Conservation (phyloP, 2,113 vertebrate genomes). For the Abramis brama region DNA sequence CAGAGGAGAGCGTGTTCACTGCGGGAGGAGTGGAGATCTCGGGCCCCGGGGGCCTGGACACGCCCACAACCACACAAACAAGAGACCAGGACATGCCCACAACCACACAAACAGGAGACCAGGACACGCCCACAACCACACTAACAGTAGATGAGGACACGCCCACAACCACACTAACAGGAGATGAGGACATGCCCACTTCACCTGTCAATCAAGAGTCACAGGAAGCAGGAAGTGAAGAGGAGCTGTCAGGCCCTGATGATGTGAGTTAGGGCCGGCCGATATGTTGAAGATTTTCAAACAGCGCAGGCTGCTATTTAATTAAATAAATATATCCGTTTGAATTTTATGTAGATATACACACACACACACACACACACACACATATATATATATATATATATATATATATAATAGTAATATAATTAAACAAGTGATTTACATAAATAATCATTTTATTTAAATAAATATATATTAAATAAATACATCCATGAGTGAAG, state of each 20-base stretch:
- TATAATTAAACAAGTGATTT: too few species aligned
- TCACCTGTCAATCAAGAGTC: slow-evolving; percentile 18
- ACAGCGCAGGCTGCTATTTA: too few species aligned
- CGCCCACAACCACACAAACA: slow-evolving; percentile 14
- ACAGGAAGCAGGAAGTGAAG: slow-evolving; percentile 51
- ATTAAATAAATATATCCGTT: too few species aligned
- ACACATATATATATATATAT: too few species aligned
- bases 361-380: too few species aligned
- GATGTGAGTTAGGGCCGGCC: slow-evolving; percentile 79
- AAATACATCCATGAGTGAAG: too few species aligned
- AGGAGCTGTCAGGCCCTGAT: slow-evolving; percentile 74
- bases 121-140: background rate
- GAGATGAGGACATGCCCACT: background rate
- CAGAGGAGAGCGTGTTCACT: slow-evolving; percentile 84
- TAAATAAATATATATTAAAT: too few species aligned
- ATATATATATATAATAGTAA: too few species aligned
- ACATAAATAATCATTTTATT: too few species aligned
- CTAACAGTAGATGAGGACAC: background rate
- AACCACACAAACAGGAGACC: background rate
- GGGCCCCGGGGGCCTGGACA: slow-evolving; percentile 61
- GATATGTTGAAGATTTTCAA: too few species aligned
- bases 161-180: background rate
- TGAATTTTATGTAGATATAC: too few species aligned
- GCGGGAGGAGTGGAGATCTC: slow-evolving; percentile 85
- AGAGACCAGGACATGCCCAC: background rate